phyloP scores from a whole-genome alignment of 2,113 vertebrate species.

The Heterochromis multidens region DNA sequence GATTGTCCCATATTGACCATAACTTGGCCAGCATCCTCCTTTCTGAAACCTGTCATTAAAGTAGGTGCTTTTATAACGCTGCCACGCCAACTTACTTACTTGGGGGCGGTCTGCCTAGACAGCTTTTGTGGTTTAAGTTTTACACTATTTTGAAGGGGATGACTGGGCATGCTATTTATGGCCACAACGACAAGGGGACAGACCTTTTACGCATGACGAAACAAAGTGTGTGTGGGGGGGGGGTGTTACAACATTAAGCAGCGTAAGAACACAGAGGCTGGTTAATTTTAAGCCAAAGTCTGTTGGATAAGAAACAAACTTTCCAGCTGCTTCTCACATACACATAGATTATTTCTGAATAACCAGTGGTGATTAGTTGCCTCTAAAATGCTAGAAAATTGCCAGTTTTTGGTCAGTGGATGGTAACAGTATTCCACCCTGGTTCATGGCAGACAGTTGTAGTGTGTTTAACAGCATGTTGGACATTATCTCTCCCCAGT shows the following conservation, averaged over 20 bases:
- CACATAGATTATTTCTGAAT: neutral
- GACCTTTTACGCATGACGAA: constrained; percentile 33
- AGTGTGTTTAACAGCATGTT: neutral
- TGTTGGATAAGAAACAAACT: neutral
- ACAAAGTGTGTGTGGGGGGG: neutral
- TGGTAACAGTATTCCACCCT: neutral
- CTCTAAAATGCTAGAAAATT: neutral
- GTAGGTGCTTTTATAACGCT: constrained; percentile 37
- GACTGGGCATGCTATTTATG: constrained; percentile 57
- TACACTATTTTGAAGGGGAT: neutral
- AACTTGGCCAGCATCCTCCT: neutral
- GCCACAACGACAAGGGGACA: constrained; percentile 23
- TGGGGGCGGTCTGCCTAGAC: neutral
- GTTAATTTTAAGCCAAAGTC: neutral
- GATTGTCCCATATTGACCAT: neutral
- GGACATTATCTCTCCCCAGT: neutral
- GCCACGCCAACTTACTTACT: neutral
- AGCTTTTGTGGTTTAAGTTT: constrained; percentile 16
- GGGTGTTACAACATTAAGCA: neutral
- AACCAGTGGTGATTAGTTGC: neutral
- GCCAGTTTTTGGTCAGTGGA: neutral
- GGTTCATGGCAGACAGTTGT: neutral
- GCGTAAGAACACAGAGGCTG: neutral
- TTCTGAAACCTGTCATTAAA: neutral
- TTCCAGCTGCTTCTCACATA: neutral